Evolutionary conservation across 1,140 invertebrate species (phyloP).

Genomic region (Macrotrachela quadricornifera): DNA sequence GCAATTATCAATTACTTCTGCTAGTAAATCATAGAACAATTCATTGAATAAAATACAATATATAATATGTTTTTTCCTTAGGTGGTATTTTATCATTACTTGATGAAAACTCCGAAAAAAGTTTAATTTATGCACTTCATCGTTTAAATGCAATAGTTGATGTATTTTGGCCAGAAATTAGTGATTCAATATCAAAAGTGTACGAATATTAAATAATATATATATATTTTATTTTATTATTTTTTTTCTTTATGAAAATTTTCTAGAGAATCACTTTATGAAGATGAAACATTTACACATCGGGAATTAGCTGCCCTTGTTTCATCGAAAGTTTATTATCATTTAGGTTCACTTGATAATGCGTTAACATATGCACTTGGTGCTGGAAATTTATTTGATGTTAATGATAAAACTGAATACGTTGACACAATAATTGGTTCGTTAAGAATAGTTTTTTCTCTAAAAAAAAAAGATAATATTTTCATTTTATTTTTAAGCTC

Average conservation of each 20-base stretch:
- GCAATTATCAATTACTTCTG: too few relatives aligned
- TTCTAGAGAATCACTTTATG: conserved; percentile 68
- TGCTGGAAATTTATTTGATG: conserved; percentile 74
- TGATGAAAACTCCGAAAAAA: conserved; percentile 41
- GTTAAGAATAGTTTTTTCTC: too few relatives aligned
- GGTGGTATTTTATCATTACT: conserved; percentile 83
- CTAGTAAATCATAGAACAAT: too few relatives aligned
- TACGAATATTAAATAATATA: conserved; percentile 17
- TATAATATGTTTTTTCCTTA: conserved; percentile 23
- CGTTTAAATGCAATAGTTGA: conserved; percentile 80
- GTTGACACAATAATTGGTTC: conserved; percentile 86
- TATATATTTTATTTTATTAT: too few relatives aligned
- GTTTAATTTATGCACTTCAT: conserved; percentile 51
- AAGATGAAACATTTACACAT: conserved; percentile 62
- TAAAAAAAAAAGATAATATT: too few relatives aligned
- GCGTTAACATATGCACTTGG: conserved; percentile 76
- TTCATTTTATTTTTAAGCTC: too few relatives aligned
- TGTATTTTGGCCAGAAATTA: conserved; percentile 95
- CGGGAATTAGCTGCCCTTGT: conserved; percentile 79
- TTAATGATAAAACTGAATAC: conserved; percentile 74
- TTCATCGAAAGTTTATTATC: conserved; percentile 93
- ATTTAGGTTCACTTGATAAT: conserved; percentile 83
- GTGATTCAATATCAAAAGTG: conserved; percentile 90
- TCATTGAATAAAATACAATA: too few relatives aligned
- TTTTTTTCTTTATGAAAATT: conserved; percentile 4